These are phyloP conservation scores for Chironomus tentans DNA, from an alignment of 2,888 invertebrate genomes.

Conservation along the genomic window DNA sequence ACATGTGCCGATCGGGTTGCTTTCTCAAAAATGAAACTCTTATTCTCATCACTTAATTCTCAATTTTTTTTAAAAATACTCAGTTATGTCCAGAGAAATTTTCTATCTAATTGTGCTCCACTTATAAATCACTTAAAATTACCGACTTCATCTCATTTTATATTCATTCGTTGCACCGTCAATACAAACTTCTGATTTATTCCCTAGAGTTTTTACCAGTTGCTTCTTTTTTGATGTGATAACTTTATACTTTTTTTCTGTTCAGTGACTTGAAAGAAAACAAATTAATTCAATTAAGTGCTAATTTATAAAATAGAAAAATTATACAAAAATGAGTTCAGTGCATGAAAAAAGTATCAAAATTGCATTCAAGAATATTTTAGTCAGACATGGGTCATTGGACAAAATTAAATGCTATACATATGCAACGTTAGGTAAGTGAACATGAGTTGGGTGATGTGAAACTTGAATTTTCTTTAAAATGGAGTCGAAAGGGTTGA, in stretches of 20 bases:
- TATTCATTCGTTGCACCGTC: neutral
- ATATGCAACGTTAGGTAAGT: neutral
- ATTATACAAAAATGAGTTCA: slow-evolving; percentile 8
- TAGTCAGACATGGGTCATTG: neutral
- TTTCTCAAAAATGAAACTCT: neutral
- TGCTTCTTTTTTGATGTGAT: too few relatives aligned
- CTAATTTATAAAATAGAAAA: neutral
- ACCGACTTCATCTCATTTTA: neutral
- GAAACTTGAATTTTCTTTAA: too few relatives aligned
- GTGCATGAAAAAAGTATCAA: neutral
- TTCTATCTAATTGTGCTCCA: too few relatives aligned
- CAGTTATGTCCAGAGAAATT: neutral
- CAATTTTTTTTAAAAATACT: neutral
- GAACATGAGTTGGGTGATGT: neutral
- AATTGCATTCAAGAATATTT: neutral
- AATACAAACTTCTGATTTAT: too few relatives aligned
- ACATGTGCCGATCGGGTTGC: too few relatives aligned
- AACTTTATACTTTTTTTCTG: too few relatives aligned
- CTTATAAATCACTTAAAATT: too few relatives aligned
- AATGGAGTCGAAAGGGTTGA: too few relatives aligned
- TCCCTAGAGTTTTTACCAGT: too few relatives aligned
- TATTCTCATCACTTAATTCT: neutral
- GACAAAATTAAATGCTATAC: slow-evolving; percentile 1
- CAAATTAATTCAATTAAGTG: neutral
- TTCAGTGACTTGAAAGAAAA: neutral